These are phyloP conservation scores for Eupithecia subfuscata DNA, from an alignment of 2,888 invertebrate genomes.

Conservation along the genomic window DNA sequence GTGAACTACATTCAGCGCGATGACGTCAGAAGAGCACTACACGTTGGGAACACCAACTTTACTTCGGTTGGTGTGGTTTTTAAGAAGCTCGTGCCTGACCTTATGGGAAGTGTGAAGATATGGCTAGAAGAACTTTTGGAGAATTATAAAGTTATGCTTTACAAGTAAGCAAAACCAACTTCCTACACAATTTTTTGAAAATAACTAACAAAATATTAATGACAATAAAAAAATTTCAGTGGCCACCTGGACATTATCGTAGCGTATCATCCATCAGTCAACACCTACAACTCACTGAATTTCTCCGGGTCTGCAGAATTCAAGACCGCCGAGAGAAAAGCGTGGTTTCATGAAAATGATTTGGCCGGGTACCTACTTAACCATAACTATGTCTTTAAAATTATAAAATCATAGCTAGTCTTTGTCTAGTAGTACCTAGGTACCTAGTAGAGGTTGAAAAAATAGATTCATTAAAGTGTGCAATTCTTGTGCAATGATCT, in stretches of 20 bases:
- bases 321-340: constrained; percentile 65
- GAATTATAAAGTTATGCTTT: constrained; percentile 83
- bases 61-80: constrained; percentile 81
- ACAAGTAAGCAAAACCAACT: constrained; percentile 74
- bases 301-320: constrained; percentile 79
- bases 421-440: too few relatives aligned
- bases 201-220: background rate
- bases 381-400: background rate
- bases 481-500: background rate
- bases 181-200: background rate
- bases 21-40: constrained; percentile 76
- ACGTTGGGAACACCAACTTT: constrained; percentile 81
- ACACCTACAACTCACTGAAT: constrained; percentile 70
- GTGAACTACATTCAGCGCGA: constrained; percentile 74
- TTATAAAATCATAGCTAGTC: background rate
- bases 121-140: constrained; percentile 83
- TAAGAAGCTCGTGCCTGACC: constrained; percentile 78
- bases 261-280: constrained; percentile 86
- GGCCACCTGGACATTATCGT: constrained; percentile 86
- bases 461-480: background rate
- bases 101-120: constrained; percentile 83
- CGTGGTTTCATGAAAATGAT: constrained; percentile 75
- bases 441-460: background rate
- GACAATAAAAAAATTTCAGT: constrained; percentile 56
- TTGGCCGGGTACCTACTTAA: constrained; percentile 81